phyloP scores from a whole-genome alignment of 2,888 invertebrate species.

The Drosophila monieri region DNA sequence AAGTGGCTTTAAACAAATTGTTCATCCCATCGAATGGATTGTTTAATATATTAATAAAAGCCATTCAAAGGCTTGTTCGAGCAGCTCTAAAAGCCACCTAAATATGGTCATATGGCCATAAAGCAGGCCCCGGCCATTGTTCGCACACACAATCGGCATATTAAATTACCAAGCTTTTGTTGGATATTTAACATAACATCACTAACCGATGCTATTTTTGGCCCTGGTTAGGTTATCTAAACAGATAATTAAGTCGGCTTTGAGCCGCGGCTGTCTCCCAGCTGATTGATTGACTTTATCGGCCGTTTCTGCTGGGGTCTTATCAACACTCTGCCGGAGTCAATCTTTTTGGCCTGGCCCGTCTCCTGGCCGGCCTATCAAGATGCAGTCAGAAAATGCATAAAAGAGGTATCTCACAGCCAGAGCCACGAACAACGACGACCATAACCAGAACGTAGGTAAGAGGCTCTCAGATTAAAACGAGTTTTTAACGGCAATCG shows the following conservation, averaged over 20 bases:
- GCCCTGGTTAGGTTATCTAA: slow-evolving; percentile 38
- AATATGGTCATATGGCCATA: slow-evolving; percentile 35
- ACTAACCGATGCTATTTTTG: slow-evolving; percentile 52
- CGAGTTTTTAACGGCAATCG: slow-evolving; percentile 48
- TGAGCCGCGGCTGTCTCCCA: slow-evolving; percentile 63
- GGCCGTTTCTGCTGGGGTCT: slow-evolving; percentile 44
- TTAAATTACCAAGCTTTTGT: slow-evolving; percentile 61
- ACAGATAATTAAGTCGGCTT: slow-evolving; percentile 71
- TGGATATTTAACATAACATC: slow-evolving; percentile 40
- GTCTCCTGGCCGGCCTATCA: slow-evolving; percentile 53
- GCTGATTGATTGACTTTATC: slow-evolving; percentile 76
- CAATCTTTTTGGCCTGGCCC: slow-evolving; percentile 45
- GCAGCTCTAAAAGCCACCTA: slow-evolving; percentile 33
- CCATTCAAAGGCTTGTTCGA: slow-evolving; percentile 45
- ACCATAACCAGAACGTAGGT: slow-evolving; percentile 27
- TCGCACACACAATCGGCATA: slow-evolving; percentile 55
- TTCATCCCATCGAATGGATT: slow-evolving; percentile 18
- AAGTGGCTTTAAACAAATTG: slow-evolving; percentile 13
- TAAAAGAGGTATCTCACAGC: slow-evolving; percentile 43
- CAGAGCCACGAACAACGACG: slow-evolving; percentile 8
- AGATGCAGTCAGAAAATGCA: slow-evolving; percentile 53
- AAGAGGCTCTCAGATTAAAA: slow-evolving; percentile 44
- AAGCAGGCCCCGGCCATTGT: slow-evolving; percentile 40
- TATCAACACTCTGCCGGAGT: slow-evolving; percentile 63
- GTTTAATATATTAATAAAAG: slow-evolving; percentile 59